These are phyloP conservation scores for Tethea ocularis DNA, from an alignment of 2,888 invertebrate genomes.

Conservation along the genomic window DNA sequence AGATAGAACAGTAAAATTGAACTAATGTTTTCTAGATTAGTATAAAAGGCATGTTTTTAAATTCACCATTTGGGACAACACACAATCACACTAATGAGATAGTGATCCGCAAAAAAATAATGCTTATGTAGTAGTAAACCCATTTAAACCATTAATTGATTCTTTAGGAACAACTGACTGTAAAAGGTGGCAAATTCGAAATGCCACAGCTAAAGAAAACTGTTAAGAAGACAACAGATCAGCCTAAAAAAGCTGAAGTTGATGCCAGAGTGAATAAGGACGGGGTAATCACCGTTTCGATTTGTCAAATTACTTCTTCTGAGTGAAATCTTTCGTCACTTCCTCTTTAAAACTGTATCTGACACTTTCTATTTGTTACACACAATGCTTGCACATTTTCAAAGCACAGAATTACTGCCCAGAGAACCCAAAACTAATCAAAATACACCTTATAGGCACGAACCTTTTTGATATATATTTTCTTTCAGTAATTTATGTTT, in stretches of 20 bases:
- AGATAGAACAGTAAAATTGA: conserved; percentile 49
- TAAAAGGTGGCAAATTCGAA: conserved; percentile 78
- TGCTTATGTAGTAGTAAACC: conserved; percentile 44
- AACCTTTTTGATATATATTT: not conserved
- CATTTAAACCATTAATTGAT: conserved; percentile 56
- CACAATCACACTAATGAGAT: conserved; percentile 60
- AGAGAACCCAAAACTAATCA: conserved; percentile 23
- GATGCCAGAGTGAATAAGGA: conserved; percentile 48
- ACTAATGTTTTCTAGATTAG: conserved; percentile 50
- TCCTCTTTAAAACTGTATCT: conserved; percentile 37
- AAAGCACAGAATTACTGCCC: conserved; percentile 33
- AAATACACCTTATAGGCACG: not conserved
- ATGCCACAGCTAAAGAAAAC: conserved; percentile 78
- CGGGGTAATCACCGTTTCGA: conserved; percentile 66
- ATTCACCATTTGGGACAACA: conserved; percentile 22
- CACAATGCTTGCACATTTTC: conserved; percentile 30
- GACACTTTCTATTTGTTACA: conserved; percentile 9
- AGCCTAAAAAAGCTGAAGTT: conserved; percentile 63
- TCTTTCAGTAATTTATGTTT: too few relatives aligned
- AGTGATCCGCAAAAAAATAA: conserved; percentile 47
- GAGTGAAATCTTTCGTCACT: conserved; percentile 51
- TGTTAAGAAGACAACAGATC: conserved; percentile 66
- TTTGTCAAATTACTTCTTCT: conserved; percentile 30
- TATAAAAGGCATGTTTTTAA: conserved; percentile 43
- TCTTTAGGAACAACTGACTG: conserved; percentile 74